Evolutionary conservation across 2,888 invertebrate genomes (phyloP).

Genomic region (Lasiommata megera): DNA sequence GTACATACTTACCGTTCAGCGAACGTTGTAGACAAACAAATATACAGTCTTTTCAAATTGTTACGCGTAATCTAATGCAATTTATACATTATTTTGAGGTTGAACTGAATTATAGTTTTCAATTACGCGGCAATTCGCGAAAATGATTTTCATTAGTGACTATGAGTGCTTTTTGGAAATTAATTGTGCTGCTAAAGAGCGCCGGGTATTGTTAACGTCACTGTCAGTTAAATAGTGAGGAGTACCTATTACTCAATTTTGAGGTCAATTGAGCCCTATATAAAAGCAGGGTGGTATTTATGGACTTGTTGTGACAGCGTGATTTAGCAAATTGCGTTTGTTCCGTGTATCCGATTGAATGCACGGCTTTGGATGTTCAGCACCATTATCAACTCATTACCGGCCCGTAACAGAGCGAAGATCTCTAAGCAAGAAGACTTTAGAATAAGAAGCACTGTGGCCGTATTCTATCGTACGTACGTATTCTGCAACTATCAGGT

Average conservation of each 20-base stretch:
- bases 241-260: constrained; percentile 5
- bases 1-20: too few relatives aligned
- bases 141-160: constrained; percentile 18
- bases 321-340: too few relatives aligned
- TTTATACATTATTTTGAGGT: constrained; percentile 9
- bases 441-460: too few relatives aligned
- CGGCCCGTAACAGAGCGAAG: too few relatives aligned
- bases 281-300: not conserved
- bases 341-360: too few relatives aligned
- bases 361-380: too few relatives aligned
- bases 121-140: constrained; percentile 17
- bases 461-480: too few relatives aligned
- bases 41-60: not conserved
- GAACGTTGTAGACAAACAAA: too few relatives aligned
- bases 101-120: constrained; percentile 16
- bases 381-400: too few relatives aligned
- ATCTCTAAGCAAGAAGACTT: too few relatives aligned
- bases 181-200: constrained; percentile 5
- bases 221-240: not conserved
- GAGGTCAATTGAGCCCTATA: not conserved
- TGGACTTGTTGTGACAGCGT: too few relatives aligned
- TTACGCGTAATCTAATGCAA: not conserved
- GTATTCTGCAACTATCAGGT: too few relatives aligned
- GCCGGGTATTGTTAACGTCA: not conserved
- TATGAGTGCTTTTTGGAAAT: constrained; percentile 14